These are phyloP conservation scores for Lytechinus pictus DNA, from an alignment of 35 echinoderm and acorn worm genomes.

Conservation along the genomic window DNA sequence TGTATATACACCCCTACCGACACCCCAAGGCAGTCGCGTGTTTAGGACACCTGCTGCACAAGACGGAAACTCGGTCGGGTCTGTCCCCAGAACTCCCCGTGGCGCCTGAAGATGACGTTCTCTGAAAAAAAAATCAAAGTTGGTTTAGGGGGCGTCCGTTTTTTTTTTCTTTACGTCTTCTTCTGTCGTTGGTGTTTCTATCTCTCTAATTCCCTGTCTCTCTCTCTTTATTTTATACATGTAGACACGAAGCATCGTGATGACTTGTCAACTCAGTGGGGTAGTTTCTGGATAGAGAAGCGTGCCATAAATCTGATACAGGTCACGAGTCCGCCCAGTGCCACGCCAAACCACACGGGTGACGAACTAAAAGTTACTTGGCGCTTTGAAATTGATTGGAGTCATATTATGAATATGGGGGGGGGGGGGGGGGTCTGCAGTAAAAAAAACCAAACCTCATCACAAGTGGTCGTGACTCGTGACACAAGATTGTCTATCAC, in stretches of 20 bases:
- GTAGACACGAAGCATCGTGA: neutral
- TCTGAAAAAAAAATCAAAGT: neutral
- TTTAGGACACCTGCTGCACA: neutral
- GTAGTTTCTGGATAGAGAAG: neutral
- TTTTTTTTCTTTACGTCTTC: neutral
- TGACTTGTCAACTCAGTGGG: neutral
- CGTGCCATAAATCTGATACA: neutral
- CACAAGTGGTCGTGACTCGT: too few species aligned
- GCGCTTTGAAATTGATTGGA: neutral
- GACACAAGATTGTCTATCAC: too few species aligned
- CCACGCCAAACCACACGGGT: neutral
- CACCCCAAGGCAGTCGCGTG: neutral
- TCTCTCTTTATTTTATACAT: neutral
- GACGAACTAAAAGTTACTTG: neutral
- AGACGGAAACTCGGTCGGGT: neutral
- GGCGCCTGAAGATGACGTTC: neutral
- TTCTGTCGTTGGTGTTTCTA: too few species aligned
- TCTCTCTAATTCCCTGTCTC: neutral
- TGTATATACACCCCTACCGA: neutral
- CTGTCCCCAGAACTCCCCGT: neutral
- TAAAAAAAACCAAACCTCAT: too few species aligned
- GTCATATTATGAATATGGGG: too few species aligned
- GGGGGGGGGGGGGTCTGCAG: too few species aligned
- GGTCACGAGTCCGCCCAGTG: neutral
- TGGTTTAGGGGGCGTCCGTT: too few species aligned